Evolutionary conservation across 2,797 vertebrate genomes (phyloP), one percentile per base, ranked within the genome.

Genomic region (Pyrocephalus nanus): DNA sequence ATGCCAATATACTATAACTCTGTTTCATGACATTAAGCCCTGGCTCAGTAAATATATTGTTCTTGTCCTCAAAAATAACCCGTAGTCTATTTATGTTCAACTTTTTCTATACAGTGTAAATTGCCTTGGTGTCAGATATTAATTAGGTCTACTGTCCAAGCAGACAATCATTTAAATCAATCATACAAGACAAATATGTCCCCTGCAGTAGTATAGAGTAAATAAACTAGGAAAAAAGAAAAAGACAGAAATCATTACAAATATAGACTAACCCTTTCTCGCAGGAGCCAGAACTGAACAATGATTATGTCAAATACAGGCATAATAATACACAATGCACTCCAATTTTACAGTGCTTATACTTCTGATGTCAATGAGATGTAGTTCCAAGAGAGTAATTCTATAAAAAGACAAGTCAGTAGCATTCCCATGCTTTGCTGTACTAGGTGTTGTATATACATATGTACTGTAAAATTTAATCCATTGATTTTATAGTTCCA

Each of bases 121-220:
- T 94, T 74, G 75, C 72, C 84, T 95, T 75, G 53, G 11, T 93
- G 67, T 89, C 86, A 94, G 74, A 91, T 95, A 95, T 95, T 91
- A 90, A 65, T 81, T 95, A 66, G 53, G 34, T 87, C 73, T 77
- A 42, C 65, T 87, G 48, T 77, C 53, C 80, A 96, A 95, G 91
- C 25, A 97, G 80, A 86, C 64, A 97, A 92, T 92, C 60, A 84
- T 91, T 57, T 96, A 60, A 80, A 45, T 95, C 93, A 94, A 57
- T 48, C 67, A 74, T 80, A 62, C 21, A 93, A 75, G 45, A 77
- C 53, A 92, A 88, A 65, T 91, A 94, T 77, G n/a, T 93, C 57
- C 92, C 22, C 65, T 48, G 48, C 43, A 89, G 76, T 40, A 84
- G 38, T 64, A 54, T 83, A 86, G 32, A 40, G 19, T 61, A 29